These are phyloP conservation scores for Cataglyphis livida DNA, from an alignment of 2,888 invertebrate species.

Conservation along the genomic window DNA sequence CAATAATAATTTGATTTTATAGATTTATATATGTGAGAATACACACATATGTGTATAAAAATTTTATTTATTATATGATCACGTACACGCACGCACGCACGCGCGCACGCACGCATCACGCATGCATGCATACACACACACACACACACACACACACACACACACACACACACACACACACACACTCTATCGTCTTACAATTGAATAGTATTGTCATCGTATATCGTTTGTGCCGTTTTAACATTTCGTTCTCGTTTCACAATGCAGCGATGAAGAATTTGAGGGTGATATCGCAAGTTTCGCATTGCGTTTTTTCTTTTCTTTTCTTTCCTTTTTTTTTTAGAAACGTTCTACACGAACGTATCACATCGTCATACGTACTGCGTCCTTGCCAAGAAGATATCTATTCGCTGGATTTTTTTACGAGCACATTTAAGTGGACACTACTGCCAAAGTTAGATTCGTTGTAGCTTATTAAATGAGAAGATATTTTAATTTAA, in stretches of 20 bases:
- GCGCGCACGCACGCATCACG: too few species aligned
- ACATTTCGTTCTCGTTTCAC: conserved; percentile 1
- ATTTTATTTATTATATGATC: conserved; percentile 48
- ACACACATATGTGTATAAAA: background rate
- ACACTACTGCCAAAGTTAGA: conserved; percentile 80
- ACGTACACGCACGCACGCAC: too few species aligned
- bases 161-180: too few species aligned
- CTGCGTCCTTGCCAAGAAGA: conserved; percentile 30
- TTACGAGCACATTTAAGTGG: conserved; percentile 50
- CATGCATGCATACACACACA: too few species aligned
- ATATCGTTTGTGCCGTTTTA: conserved; percentile 2
- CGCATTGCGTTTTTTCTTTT: background rate
- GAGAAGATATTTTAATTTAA: conserved; percentile 65
- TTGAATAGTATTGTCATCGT: conserved; percentile 45
- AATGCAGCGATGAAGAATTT: background rate
- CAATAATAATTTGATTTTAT: conserved; percentile 8
- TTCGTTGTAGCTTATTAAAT: conserved; percentile 64
- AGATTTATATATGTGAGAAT: conserved; percentile 17
- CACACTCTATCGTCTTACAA: conserved; percentile 2
- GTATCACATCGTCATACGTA: conserved; percentile 37
- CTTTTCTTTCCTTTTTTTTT: conserved; percentile 1
- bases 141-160: too few species aligned
- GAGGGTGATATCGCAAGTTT: background rate
- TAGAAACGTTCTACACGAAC: background rate
- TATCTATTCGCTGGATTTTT: conserved; percentile 14